Percentiles rank a stretch among this genome's conserved stretches.
phyloP scores from a whole-genome alignment of 2,797 vertebrate species.

The Kryptopterus vitreolus region DNA sequence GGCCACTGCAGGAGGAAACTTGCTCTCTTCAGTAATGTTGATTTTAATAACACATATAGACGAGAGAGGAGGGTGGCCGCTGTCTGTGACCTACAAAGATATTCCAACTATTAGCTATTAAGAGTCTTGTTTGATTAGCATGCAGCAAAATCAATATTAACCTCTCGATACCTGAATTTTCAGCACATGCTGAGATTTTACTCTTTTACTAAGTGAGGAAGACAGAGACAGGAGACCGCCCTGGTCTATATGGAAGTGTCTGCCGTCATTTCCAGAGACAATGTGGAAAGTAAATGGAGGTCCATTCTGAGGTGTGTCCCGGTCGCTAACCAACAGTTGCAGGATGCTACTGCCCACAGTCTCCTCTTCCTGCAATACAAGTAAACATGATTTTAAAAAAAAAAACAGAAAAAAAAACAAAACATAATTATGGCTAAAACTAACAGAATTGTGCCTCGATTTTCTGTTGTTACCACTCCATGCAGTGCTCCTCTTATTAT shows the following conservation, averaged over 20 bases:
- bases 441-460: neutral
- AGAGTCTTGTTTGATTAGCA: neutral
- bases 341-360: slow-evolving; percentile 82
- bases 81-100: slow-evolving; percentile 84
- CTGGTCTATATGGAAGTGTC: slow-evolving; percentile 84
- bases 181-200: slow-evolving; percentile 80
- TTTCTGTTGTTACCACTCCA: neutral
- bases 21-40: slow-evolving; percentile 87
- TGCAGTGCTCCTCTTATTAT: neutral
- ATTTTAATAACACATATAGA: slow-evolving; percentile 87
- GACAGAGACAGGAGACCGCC: slow-evolving; percentile 87
- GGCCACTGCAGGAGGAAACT: slow-evolving; percentile 82
- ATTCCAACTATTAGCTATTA: neutral
- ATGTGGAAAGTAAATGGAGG: slow-evolving; percentile 89
- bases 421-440: neutral
- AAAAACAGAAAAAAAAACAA: too few relatives aligned
- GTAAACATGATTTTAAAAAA: slow-evolving; percentile 39
- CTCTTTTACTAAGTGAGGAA: slow-evolving; percentile 75
- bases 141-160: neutral
- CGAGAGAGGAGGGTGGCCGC: slow-evolving; percentile 86
- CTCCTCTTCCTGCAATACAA: slow-evolving; percentile 81
- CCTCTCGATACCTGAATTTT: slow-evolving; percentile 84
- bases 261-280: slow-evolving; percentile 84
- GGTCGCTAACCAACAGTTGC: slow-evolving; percentile 87
- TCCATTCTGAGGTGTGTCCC: slow-evolving; percentile 87